Base-by-base conservation (phyloP, 2,888 invertebrate genomes). In the Sussaba pulchella region DNA sequence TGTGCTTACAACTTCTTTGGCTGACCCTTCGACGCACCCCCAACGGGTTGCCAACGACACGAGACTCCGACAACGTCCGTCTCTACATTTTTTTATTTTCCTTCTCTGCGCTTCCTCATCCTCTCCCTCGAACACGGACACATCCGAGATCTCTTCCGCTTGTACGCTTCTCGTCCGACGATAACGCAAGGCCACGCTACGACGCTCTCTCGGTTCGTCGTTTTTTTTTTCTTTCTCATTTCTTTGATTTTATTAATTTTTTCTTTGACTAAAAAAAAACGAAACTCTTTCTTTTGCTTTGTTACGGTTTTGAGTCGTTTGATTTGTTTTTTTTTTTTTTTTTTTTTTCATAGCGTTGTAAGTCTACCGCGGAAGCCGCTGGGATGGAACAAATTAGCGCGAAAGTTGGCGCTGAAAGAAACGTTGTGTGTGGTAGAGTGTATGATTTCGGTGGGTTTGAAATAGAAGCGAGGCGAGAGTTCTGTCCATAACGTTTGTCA, bases 341-440 rank as follows among this genome's bases (percentile, higher is more conserved):
- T 31, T 31, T 31, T 31, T 31, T 31, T 12, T 24, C 19, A 12
- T 12, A 45, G 66, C 12, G 2, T 47, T 26, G 31, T 47, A 47
- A 39, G 31, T 36, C 4, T 50, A 21, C 50, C 3, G 26, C 6
- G 17, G 71, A 59, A 77, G 59, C 79, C 69, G 64, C 67, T 71
- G 71, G 67, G 80, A 76, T 75, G 81, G 75, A 78, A 84, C 82
- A 78, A 82, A 52, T 64, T 43, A 81, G 81, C 66, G 77, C 72
- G 78, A 71, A 63, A 70, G 78, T 78, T 73, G 64, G 64, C 75
- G 72, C 74, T 63, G 75, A 77, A 59, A 64, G 75, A 78, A 79
- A 21, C 78, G 12, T 9, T 26, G 67, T 73, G 66, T 76, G 69
- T 59, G 17, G 63, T 43, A 66, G 52, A 76, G 78, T 76, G 78